Percentiles rank a stretch among this genome's conserved stretches.
Evolutionary conservation across 2,113 vertebrate species (phyloP).

Genomic region (Rhegmatorhina hoffmannsi): DNA sequence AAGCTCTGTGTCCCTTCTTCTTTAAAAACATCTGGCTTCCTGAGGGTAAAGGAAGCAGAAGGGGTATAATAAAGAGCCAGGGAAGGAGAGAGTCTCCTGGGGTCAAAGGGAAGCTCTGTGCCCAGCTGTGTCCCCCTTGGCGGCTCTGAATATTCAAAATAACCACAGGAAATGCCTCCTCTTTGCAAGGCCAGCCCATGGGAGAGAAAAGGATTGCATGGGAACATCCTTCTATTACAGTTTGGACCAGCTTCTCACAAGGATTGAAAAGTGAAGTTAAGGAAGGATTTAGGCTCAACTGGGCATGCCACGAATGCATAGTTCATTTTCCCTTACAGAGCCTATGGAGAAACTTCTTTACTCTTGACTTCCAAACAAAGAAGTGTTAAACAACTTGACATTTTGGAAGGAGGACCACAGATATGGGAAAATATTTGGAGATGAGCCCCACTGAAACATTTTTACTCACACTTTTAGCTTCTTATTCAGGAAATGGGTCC

Average conservation of each 20-base stretch:
- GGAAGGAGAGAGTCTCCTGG: slow-evolving; percentile 58
- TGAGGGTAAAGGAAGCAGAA: slow-evolving; percentile 73
- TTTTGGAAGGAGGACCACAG: background rate
- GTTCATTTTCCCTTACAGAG: background rate
- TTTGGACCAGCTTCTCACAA: background rate
- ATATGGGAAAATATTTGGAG: background rate
- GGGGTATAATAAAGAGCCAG: slow-evolving; percentile 68
- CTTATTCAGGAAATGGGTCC: background rate
- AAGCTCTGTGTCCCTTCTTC: slow-evolving; percentile 70
- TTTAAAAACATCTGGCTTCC: slow-evolving; percentile 74
- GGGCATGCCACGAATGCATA: background rate
- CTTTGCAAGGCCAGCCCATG: background rate
- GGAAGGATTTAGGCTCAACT: background rate
- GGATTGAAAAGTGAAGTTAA: background rate
- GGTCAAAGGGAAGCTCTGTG: slow-evolving; percentile 39
- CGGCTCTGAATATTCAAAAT: slow-evolving; percentile 23
- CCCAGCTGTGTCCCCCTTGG: background rate
- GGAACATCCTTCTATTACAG: background rate
- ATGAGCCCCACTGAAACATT: background rate
- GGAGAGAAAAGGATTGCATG: background rate
- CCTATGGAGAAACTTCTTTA: background rate
- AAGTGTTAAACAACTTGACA: background rate
- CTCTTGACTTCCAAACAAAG: slow-evolving; percentile 3
- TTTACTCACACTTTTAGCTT: background rate
- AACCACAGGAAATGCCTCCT: background rate